These are phyloP conservation scores for Saxidomus purpurata DNA, from an alignment of 1,140 invertebrate species.

Conservation along the genomic window DNA sequence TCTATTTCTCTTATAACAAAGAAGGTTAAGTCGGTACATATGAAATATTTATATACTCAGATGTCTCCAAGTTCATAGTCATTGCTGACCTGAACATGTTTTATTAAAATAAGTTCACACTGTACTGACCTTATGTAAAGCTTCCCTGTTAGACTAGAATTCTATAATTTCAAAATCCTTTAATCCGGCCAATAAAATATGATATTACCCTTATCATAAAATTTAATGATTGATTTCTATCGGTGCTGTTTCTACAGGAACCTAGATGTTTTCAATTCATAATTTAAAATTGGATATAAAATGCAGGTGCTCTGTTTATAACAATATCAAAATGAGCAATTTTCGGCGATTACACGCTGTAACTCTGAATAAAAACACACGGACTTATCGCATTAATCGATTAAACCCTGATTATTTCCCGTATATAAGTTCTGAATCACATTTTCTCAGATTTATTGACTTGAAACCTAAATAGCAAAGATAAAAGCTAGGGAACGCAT, in stretches of 20 bases:
- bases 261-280: neutral
- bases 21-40: too few species aligned
- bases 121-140: too few species aligned
- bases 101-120: too few species aligned
- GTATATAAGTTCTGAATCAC: neutral
- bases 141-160: too few species aligned
- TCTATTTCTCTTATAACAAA: too few species aligned
- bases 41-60: too few species aligned
- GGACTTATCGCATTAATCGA: neutral
- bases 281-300: constrained; percentile 22
- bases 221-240: neutral
- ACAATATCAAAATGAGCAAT: constrained; percentile 23
- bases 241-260: neutral
- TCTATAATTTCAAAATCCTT: too few species aligned
- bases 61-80: too few species aligned
- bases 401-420: neutral
- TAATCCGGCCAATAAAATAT: too few species aligned
- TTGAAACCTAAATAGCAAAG: neutral
- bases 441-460: neutral
- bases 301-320: neutral
- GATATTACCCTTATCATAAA: neutral
- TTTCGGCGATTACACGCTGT: neutral
- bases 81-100: too few species aligned
- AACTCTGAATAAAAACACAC: neutral
- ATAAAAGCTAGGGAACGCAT: neutral